Base-by-base conservation (phyloP, 2,797 vertebrate species). In the Acridotheres tristis region DNA sequence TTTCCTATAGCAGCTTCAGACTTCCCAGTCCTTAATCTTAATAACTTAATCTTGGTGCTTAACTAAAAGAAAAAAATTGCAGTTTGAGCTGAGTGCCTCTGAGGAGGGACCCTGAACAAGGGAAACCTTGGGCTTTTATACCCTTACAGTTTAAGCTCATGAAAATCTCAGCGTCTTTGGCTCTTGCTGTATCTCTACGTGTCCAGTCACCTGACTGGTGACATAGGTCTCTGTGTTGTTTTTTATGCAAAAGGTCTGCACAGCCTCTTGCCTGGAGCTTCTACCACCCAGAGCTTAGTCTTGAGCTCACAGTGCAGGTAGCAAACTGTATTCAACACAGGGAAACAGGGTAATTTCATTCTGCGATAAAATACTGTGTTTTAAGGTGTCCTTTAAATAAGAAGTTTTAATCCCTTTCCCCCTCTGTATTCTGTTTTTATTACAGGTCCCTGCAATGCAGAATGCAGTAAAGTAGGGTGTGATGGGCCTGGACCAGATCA, bases 401-500 rank as follows among this genome's bases (percentile, higher is more conserved):
- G 16, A 83, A 54, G 11, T 73, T 85, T 84, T 58, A 81, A 78
- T 78, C n/a, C 10, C 67, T 89, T 62, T 30, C 14, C 27, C 13
- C 3, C 5, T 9, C 27, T 81, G 16, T 89, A 61, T 95, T 88
- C 65, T 90, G 94, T 20, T 85, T 93, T 90, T 86, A 30, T 59
- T 86, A 89, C 62, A 99, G 99, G 99, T 55, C 98, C 98, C 51
- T 99, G 99, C 95, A 98, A 99, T 96, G 96, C 98, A 59, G 99
- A 99, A 94, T 99, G 99, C 97, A 99, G 98, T 76, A 99, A 99
- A 94, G 98, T 99, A 9, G 99, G 99, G 66, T 99, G 99, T 92
- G 99, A 99, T 58, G 99, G 99, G 12, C 99, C 99, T 2, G 99
- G 99, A 92, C 99, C 99, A 27, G 99, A 99, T 90, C 98, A 99